Evolutionary conservation across 2,888 invertebrate genomes (phyloP).

Genomic region (Alentia gelatinosa): DNA sequence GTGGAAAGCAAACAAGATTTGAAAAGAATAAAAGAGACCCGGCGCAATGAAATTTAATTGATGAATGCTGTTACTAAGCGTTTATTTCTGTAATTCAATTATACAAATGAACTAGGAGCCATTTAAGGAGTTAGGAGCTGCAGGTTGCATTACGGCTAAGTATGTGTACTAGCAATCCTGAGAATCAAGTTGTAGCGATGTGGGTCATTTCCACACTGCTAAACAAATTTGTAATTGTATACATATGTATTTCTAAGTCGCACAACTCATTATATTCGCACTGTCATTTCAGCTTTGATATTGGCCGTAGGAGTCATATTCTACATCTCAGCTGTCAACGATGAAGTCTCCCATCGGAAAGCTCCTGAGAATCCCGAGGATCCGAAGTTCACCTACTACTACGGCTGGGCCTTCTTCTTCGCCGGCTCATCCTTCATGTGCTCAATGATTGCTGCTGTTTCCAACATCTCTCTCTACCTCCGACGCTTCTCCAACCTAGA

Average conservation of each 20-base stretch:
- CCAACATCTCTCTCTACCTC: conserved; percentile 76
- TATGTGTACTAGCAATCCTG: too few relatives aligned
- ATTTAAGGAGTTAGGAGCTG: too few relatives aligned
- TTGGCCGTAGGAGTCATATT: conserved; percentile 77
- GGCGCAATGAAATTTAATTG: too few relatives aligned
- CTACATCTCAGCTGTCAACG: conserved; percentile 78
- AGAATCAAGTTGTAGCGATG: too few relatives aligned
- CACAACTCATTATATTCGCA: neutral
- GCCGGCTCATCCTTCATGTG: conserved; percentile 77
- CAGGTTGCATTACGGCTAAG: too few relatives aligned
- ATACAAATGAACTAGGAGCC: too few relatives aligned
- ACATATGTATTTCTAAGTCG: neutral
- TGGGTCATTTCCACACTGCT: too few relatives aligned
- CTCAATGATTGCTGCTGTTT: conserved; percentile 76
- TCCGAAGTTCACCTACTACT: conserved; percentile 72
- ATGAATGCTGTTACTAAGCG: too few relatives aligned
- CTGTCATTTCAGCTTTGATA: conserved; percentile 70
- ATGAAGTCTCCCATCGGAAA: conserved; percentile 76
- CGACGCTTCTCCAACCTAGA: conserved; percentile 65
- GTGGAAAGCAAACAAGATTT: too few relatives aligned
- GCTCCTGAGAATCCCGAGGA: conserved; percentile 69
- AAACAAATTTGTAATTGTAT: too few relatives aligned
- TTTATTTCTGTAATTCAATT: too few relatives aligned
- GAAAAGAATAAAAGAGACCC: too few relatives aligned
- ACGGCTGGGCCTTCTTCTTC: conserved; percentile 79